Base-by-base conservation (phyloP, 2,113 vertebrate genomes). In the Cryptomyrus ogoouensis region DNA sequence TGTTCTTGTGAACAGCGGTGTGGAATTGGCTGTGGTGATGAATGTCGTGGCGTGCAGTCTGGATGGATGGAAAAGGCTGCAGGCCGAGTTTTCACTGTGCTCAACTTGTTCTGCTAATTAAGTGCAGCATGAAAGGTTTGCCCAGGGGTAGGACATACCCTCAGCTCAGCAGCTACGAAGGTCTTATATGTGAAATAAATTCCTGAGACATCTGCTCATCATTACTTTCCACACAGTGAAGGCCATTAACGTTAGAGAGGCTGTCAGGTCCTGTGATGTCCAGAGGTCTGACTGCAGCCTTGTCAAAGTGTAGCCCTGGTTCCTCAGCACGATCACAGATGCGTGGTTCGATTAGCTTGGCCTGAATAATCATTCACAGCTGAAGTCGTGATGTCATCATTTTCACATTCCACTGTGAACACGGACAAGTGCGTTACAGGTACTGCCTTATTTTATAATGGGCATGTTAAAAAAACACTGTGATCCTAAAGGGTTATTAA, bases 71-170 rank as follows among this genome's bases (percentile, higher is more conserved):
- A 95, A 95, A 95, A 93, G 94, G 95, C 95, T 94, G 90, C 95
- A 93, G 94, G 95, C 94, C 93, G 84, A 86, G 91, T 94, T 94
- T 96, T 94, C 94, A 90, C 94, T 94, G 94, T 94, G 94, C 94
- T 94, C 94, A 94, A 93, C 94, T 94, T 96, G 95, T 94, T 95
- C 96, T 95, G 95, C 95, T 96, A 96, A 96, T 96, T 96, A 96
- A 96, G 96, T 96, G 96, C 94, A 94, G 95, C 95, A 95, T 94
- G 94, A 95, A 95, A 94, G 90, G 90, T 87, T 90, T 90, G 93
- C 93, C 93, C 94, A 93, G 70, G 94, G 96, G 94, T 94, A 90
- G 90, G 90, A 90, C 90, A 92, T 91, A 74, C 94, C 95, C 94
- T 94, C 90, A 93, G 95, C 94, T 94, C 92, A 94, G 93, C 92